Evolutionary conservation across 2,113 vertebrate species (phyloP), one percentile per base, ranked within the genome.

Genomic region (Ranitomeya variabilis): DNA sequence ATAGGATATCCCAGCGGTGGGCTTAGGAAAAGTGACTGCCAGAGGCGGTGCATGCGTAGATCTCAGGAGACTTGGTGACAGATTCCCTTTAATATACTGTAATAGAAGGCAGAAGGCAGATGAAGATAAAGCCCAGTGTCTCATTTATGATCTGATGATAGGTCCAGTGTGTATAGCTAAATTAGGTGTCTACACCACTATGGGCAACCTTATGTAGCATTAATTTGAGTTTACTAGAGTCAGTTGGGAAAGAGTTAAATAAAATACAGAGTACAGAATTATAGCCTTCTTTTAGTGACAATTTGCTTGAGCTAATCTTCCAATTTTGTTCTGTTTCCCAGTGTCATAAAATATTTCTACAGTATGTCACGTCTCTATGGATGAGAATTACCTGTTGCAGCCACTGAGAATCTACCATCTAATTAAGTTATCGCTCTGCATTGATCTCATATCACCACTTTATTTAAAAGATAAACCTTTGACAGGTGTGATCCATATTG

Each of bases 401-500:
- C 31, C 31, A 11, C 45, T 3, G 19, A 21, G 71, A 76, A 52
- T 51, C 45, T 21, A 19, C 31, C 18, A 4, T 52, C 31, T 76
- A 76, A 76, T 76, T 76, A 76, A 51, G 37, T 76, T 19, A 76
- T 52, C 18, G 51, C 73, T 52, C 11, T 76, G 71, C 71, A 74
- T 52, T 76, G 73, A 76, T 76, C 19, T 74, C 45, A 76, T 52
- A 76, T 76, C 3, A 3, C 45, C 10, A 21, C 37, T 76, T 76
- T 76, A 45, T 76, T 76, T 76, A 19, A 76, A 52, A 76, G 73
- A 51, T 52, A 76, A 76, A 76, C 16, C 45, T 76, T 76, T 76
- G 37, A 76, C 71, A 76, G 73, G 16, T 51, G 45, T 19, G 45
- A 76, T 51, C 73, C 37, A 9, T 76, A 76, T 76, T 76, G 45